These are phyloP conservation scores for Pygoscelis antarcticus DNA, from an alignment of 2,113 vertebrate genomes.

Conservation along the genomic window DNA sequence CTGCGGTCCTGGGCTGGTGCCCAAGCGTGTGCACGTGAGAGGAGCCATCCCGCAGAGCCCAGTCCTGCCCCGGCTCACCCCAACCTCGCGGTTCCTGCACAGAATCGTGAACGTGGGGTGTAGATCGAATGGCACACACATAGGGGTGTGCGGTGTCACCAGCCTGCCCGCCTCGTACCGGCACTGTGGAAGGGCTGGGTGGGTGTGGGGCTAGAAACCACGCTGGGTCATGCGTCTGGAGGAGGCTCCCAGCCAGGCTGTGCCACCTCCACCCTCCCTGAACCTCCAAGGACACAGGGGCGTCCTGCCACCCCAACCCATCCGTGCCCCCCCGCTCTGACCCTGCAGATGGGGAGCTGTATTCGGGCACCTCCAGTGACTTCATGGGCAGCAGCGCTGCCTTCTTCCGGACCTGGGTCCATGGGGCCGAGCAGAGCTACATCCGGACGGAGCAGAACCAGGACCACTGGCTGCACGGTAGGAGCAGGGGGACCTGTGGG, in stretches of 20 bases:
- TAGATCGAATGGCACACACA: rapidly evolving
- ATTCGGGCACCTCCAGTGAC: constrained; percentile 84
- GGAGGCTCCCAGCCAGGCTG: not conserved
- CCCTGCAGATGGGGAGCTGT: constrained; percentile 78
- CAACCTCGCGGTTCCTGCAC: rapidly evolving
- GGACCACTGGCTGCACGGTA: constrained; percentile 86
- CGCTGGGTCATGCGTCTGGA: not conserved
- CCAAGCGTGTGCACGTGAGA: rapidly evolving
- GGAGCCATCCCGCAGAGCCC: rapidly evolving
- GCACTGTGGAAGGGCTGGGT: rapidly evolving
- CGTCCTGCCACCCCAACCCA: not conserved
- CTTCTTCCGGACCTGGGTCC: constrained; percentile 80
- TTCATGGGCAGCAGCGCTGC: constrained; percentile 86
- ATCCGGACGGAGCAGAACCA: constrained; percentile 86
- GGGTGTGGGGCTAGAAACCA: not conserved
- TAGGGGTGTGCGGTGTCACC: not conserved
- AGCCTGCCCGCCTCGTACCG: rapidly evolving
- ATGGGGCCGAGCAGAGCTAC: constrained; percentile 72
- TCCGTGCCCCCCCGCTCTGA: not conserved
- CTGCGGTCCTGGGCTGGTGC: not conserved
- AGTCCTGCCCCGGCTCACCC: not conserved
- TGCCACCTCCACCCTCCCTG: not conserved
- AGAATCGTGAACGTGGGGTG: rapidly evolving
- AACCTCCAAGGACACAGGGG: not conserved
- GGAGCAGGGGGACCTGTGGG: rapidly evolving